These are phyloP conservation scores for Mesocricetus auratus DNA, from an alignment of 2,113 vertebrate genomes.

Conservation along the genomic window DNA sequence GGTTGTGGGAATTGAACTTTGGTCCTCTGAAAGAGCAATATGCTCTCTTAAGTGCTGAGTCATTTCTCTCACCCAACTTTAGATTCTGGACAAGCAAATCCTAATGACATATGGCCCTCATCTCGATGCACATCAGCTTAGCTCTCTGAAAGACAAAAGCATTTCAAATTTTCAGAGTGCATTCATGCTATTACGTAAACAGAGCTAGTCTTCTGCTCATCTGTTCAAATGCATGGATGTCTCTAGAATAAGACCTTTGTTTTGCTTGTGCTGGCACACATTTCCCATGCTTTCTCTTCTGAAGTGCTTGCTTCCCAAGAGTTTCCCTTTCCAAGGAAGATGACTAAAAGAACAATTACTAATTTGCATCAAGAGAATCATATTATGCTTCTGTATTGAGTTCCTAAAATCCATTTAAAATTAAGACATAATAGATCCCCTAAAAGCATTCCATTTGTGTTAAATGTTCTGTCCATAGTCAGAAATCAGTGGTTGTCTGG, in stretches of 20 bases:
- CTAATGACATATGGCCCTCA: background rate
- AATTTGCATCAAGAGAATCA: slow-evolving; percentile 13
- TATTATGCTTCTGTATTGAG: background rate
- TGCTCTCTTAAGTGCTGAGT: background rate
- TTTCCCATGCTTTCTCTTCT: background rate
- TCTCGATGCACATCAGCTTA: background rate
- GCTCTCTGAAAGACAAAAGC: background rate
- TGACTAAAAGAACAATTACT: background rate
- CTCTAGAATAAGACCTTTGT: slow-evolving; percentile 38
- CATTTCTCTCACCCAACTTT: background rate
- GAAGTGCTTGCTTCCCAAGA: background rate
- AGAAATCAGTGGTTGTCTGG: background rate
- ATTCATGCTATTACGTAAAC: background rate
- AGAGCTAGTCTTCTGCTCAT: background rate
- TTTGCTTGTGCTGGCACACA: background rate
- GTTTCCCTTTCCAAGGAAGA: background rate
- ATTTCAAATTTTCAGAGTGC: background rate
- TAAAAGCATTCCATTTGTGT: background rate
- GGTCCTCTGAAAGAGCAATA: background rate
- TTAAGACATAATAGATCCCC: background rate
- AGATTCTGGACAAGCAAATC: background rate
- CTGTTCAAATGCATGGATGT: slow-evolving; percentile 28
- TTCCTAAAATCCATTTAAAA: slow-evolving; percentile 19
- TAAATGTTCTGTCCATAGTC: too few relatives aligned
- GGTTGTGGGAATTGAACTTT: background rate